Conservation (phyloP, 2,113 vertebrate genomes). For the Oreochromis tanganicae region DNA sequence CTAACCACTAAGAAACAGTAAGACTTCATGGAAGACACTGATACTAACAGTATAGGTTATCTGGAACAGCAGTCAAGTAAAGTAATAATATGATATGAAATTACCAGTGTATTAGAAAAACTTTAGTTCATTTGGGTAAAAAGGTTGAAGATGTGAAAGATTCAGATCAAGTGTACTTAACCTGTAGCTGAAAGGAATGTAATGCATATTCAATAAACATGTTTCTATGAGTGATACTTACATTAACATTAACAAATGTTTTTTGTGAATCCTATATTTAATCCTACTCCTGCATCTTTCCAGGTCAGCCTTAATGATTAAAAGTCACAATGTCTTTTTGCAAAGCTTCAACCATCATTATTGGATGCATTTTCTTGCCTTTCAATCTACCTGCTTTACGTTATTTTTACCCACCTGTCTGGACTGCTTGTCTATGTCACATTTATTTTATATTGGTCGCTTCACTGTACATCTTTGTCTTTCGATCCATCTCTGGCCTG, state of each 20-base stretch:
- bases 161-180: neutral
- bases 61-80: neutral
- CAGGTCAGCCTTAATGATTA: neutral
- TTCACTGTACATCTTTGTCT: slow-evolving; percentile 23
- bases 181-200: neutral
- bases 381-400: neutral
- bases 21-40: neutral
- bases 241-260: neutral
- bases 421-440: slow-evolving; percentile 39
- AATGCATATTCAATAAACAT: neutral
- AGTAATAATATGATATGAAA: neutral
- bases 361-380: neutral
- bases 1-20: neutral
- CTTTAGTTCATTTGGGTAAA: neutral
- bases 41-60: neutral
- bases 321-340: neutral
- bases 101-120: neutral
- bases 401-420: neutral
- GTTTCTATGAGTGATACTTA: neutral
- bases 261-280: neutral
- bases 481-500: neutral
- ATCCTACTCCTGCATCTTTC: neutral
- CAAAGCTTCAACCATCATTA: neutral
- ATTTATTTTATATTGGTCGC: slow-evolving; percentile 31
- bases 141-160: neutral